These are phyloP conservation scores for Stegostoma tigrinum DNA, from an alignment of 2,113 vertebrate genomes.

Conservation along the genomic window DNA sequence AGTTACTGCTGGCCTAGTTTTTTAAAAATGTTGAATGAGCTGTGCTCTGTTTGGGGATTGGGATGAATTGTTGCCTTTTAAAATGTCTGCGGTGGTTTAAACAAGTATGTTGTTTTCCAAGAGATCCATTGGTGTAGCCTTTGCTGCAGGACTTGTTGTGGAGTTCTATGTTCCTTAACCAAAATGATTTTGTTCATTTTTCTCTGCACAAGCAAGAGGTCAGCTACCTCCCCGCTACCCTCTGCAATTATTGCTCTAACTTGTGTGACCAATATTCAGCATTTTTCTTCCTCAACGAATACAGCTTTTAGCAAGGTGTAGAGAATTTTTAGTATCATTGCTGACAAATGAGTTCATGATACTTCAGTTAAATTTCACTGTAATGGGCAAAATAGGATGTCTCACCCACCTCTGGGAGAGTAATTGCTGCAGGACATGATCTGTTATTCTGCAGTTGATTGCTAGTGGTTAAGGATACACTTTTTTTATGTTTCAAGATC, in stretches of 20 bases:
- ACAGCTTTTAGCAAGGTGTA: not conserved
- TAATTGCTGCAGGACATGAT: not conserved
- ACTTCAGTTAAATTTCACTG: not conserved
- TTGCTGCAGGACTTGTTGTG: not conserved
- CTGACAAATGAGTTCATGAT: not conserved
- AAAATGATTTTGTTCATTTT: not conserved
- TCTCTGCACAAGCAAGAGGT: not conserved
- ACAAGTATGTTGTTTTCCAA: not conserved
- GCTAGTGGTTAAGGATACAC: not conserved
- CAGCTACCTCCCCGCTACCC: not conserved
- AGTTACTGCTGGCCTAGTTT: constrained; percentile 19
- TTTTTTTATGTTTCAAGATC: not conserved
- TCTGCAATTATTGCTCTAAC: not conserved
- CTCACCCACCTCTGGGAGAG: not conserved
- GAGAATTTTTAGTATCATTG: too few species aligned
- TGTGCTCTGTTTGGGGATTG: not conserved
- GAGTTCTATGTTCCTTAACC: not conserved
- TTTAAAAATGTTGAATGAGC: not conserved
- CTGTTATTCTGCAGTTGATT: not conserved
- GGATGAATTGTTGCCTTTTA: not conserved
- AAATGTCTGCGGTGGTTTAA: not conserved
- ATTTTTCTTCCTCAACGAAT: not conserved
- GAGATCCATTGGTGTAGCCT: not conserved
- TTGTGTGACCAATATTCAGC: not conserved
- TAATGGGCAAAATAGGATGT: not conserved